A percentile compares a stretch with the other conserved stretches of the same genome.
Evolutionary conservation across 2,888 invertebrate genomes (phyloP).

Genomic region (Lycaena phlaeas): DNA sequence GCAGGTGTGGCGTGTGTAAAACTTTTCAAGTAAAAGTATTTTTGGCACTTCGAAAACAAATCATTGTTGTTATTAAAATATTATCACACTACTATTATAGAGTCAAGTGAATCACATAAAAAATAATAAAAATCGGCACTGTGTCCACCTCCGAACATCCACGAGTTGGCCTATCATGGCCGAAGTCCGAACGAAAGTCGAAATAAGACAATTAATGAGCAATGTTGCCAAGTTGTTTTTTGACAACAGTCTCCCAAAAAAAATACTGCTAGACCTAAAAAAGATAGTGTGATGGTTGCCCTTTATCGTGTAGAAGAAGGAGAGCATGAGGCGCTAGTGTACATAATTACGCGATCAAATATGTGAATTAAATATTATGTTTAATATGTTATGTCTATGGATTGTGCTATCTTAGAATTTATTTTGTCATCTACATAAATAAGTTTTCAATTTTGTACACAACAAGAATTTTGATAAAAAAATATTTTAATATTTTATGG

Average conservation of each 20-base stretch:
- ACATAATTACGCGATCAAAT: too few species aligned
- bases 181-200: slow-evolving; percentile 6
- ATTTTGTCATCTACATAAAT: too few species aligned
- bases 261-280: not conserved
- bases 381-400: too few species aligned
- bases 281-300: too few species aligned
- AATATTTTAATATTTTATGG: too few species aligned
- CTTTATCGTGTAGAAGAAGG: too few species aligned
- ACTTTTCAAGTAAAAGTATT: not conserved
- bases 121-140: slow-evolving; percentile 4
- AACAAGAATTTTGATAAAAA: too few species aligned
- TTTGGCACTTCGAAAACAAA: not conserved
- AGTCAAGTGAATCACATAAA: not conserved
- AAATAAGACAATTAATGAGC: too few species aligned
- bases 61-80: not conserved
- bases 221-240: not conserved
- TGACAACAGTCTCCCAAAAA: not conserved
- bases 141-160: not conserved
- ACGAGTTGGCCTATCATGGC: slow-evolving; percentile 6
- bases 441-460: too few species aligned
- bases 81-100: not conserved
- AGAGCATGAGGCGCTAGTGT: too few species aligned
- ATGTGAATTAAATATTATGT: too few species aligned
- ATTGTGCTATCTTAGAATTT: too few species aligned
- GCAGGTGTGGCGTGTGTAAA: slow-evolving; percentile 1